phyloP scores from a whole-genome alignment of 1,140 invertebrate genomes.

The Bombus soroeensis region DNA sequence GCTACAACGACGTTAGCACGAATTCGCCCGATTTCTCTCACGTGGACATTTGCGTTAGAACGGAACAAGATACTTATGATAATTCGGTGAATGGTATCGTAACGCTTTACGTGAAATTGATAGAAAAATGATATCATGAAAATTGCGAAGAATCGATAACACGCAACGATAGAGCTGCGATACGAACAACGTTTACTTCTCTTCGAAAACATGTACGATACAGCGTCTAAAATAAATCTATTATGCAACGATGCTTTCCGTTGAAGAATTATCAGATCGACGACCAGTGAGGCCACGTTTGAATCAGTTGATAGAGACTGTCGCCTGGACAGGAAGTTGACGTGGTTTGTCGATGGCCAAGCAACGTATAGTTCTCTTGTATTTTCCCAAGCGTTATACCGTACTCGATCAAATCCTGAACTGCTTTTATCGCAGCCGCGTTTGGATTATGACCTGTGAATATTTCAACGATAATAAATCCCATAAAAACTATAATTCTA shows the following conservation, averaged over 20 bases:
- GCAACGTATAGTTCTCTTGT: slow-evolving; percentile 76
- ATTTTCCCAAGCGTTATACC: slow-evolving; percentile 78
- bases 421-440: slow-evolving; percentile 76
- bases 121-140: not conserved
- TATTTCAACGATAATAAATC: not conserved
- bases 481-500: not conserved
- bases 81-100: slow-evolving; percentile 79
- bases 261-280: not conserved
- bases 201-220: not conserved
- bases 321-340: slow-evolving; percentile 82
- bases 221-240: not conserved
- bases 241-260: not conserved
- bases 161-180: no score
- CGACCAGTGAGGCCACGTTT: slow-evolving; percentile 82
- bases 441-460: slow-evolving; percentile 81
- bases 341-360: slow-evolving; percentile 82
- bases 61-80: slow-evolving; percentile 83
- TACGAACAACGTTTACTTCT: not conserved
- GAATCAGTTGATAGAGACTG: slow-evolving; percentile 82
- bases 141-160: not conserved
- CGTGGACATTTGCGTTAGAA: slow-evolving; percentile 83
- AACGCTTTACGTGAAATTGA: slow-evolving; percentile 69
- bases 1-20: slow-evolving; percentile 2
- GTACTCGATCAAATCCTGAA: slow-evolving; percentile 78
- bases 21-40: slow-evolving; percentile 59